A percentile compares a stretch with the other conserved stretches of the same genome.
These are phyloP conservation scores for Phalacrocorax carbo DNA, from an alignment of 2,113 vertebrate genomes.

Conservation along the genomic window DNA sequence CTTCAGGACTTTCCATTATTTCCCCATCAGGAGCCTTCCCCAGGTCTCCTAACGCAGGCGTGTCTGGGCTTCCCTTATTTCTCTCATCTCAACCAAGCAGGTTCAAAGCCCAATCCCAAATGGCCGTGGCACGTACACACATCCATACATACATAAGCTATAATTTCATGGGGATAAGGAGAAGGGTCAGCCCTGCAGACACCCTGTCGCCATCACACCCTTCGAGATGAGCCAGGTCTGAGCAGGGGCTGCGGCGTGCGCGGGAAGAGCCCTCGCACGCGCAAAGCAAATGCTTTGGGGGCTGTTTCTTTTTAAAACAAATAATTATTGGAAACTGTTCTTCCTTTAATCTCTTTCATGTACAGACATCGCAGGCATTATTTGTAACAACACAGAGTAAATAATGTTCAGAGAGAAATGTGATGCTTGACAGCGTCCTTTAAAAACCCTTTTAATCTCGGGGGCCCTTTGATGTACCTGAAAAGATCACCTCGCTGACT, in stretches of 20 bases:
- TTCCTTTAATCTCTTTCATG: neutral
- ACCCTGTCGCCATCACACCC: neutral
- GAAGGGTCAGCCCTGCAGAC: neutral
- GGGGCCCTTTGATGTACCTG: neutral
- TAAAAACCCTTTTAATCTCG: neutral
- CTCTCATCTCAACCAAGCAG: neutral
- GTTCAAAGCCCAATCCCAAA: neutral
- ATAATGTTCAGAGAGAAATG: neutral
- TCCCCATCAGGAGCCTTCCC: neutral
- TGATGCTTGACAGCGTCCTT: neutral
- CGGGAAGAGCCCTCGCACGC: neutral
- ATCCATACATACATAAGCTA: neutral
- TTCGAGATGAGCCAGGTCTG: neutral
- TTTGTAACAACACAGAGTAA: neutral
- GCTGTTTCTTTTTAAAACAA: neutral
- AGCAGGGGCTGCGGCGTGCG: neutral
- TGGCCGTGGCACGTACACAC: fast-evolving
- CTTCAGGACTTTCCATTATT: neutral
- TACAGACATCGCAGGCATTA: neutral
- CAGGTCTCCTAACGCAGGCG: neutral
- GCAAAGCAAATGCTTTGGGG: neutral
- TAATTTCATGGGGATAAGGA: neutral
- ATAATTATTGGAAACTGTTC: neutral
- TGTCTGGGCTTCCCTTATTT: neutral
- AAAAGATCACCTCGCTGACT: neutral